These are phyloP conservation scores for Saxidomus purpurata DNA, from an alignment of 1,140 invertebrate genomes.

Conservation along the genomic window DNA sequence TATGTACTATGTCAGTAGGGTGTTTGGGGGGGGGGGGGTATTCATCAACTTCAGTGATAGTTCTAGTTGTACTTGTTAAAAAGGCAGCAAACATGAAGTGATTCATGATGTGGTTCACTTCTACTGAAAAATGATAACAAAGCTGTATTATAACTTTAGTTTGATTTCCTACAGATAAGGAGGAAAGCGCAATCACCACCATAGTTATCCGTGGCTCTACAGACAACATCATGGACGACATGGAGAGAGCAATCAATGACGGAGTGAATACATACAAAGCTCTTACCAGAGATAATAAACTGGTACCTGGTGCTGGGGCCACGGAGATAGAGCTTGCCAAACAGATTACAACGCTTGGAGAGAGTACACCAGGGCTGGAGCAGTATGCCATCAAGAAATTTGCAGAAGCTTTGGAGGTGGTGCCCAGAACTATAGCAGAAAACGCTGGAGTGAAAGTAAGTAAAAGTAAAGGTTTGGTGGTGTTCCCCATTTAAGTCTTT, in stretches of 20 bases:
- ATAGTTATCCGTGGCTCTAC: constrained; percentile 98
- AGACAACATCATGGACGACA: constrained; percentile 99
- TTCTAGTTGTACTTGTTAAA: too few relatives aligned
- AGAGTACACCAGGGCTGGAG: constrained; percentile 95
- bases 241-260: constrained; percentile 99
- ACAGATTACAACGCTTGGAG: constrained; percentile 94
- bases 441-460: constrained; percentile 94
- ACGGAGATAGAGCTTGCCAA: constrained; percentile 97
- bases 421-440: constrained; percentile 97
- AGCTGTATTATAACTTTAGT: too few relatives aligned
- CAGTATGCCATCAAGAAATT: constrained; percentile 99
- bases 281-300: constrained; percentile 90
- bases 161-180: constrained; percentile 83
- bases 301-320: constrained; percentile 97
- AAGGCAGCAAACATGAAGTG: too few relatives aligned
- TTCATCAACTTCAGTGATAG: too few relatives aligned
- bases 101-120: too few relatives aligned
- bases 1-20: too few relatives aligned
- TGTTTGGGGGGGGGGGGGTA: too few relatives aligned
- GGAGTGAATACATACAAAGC: constrained; percentile 99
- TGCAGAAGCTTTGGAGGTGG: constrained; percentile 95
- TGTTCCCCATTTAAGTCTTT: not conserved
- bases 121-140: too few relatives aligned
- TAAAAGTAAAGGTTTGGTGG: not conserved
- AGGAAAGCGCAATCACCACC: constrained; percentile 95